phyloP scores from a whole-genome alignment of 35 echinoderm and acorn worm genomes.

The Apostichopus parvimensis region DNA sequence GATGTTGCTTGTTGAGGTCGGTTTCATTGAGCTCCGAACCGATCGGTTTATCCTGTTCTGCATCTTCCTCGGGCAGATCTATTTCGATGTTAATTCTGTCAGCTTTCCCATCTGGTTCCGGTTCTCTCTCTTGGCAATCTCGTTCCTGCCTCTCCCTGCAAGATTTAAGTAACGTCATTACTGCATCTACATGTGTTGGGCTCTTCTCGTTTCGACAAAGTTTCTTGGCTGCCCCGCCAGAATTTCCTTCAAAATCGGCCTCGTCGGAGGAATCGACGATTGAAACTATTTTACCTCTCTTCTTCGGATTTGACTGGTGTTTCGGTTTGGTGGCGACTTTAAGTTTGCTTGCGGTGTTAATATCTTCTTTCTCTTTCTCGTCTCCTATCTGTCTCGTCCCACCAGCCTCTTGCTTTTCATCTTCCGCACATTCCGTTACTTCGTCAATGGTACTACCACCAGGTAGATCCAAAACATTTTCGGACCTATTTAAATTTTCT shows the following conservation, averaged over 20 bases:
- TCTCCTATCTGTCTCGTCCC: neutral
- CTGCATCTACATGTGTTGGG: neutral
- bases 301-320: neutral
- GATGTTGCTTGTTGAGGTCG: neutral
- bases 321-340: neutral
- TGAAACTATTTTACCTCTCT: neutral
- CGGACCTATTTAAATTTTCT: too few relatives aligned
- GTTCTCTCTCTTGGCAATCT: neutral
- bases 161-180: neutral
- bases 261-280: slow-evolving; percentile 28
- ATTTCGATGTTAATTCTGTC: neutral
- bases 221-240: neutral
- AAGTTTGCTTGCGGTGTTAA: neutral
- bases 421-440: neutral
- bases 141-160: neutral
- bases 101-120: neutral
- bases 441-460: neutral
- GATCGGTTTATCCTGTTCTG: too few relatives aligned
- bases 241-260: slow-evolving; percentile 45
- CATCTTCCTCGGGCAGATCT: neutral
- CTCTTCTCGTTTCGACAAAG: neutral
- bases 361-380: neutral
- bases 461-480: neutral
- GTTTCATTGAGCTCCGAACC: too few relatives aligned
- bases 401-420: neutral